Evolutionary conservation across 2,797 vertebrate genomes (phyloP).

Genomic region (Geotrypetes seraphini): DNA sequence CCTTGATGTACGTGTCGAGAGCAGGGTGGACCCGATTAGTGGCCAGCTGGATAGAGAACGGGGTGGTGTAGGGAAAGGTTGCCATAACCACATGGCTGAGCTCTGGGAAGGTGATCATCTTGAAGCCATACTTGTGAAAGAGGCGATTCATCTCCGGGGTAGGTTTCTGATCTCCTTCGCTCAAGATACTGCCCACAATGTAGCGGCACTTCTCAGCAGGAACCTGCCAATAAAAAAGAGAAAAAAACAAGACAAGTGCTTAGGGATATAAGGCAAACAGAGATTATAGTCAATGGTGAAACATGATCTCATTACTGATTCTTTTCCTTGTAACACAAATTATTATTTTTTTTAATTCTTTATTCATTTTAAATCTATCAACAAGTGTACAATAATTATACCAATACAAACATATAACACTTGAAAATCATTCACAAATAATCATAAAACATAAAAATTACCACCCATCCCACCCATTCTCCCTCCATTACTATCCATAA

Average conservation of each 20-base stretch:
- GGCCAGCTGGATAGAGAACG: conserved; percentile 63
- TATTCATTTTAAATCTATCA: too few species aligned
- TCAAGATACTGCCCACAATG: conserved; percentile 74
- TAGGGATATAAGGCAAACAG: neutral
- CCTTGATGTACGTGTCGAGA: conserved; percentile 76
- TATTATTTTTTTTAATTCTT: too few species aligned
- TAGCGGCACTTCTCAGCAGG: conserved; percentile 63
- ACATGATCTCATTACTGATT: too few species aligned
- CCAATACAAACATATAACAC: too few species aligned
- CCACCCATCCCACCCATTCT: too few species aligned
- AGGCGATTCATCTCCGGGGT: conserved; percentile 58
- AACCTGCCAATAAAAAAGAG: conserved; percentile 47
- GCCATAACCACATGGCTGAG: conserved; percentile 77
- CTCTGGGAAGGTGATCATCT: conserved; percentile 75
- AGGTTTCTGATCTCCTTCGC: conserved; percentile 62
- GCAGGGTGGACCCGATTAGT: conserved; percentile 66
- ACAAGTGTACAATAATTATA: too few species aligned
- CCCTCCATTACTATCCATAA: too few species aligned
- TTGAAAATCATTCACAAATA: too few species aligned
- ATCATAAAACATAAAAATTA: too few species aligned
- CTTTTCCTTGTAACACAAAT: too few species aligned
- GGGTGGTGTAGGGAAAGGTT: conserved; percentile 65
- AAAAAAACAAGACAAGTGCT: neutral
- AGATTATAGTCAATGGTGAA: neutral
- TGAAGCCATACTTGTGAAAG: conserved; percentile 76